Base-by-base conservation (phyloP, 2,113 vertebrate genomes). In the Coregonus clupeaformis region DNA sequence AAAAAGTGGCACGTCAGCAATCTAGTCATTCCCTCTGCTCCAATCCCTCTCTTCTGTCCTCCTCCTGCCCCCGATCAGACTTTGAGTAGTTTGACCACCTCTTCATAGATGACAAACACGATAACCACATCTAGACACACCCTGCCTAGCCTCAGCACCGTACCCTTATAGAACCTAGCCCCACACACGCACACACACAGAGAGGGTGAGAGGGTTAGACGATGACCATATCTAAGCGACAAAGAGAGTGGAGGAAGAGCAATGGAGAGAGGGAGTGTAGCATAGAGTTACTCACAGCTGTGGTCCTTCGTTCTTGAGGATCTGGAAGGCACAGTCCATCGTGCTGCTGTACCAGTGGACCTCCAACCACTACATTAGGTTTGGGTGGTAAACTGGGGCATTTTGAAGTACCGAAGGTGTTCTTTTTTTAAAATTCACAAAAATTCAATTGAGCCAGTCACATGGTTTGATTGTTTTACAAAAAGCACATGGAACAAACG, bases 291-390 rank as follows among this genome's bases (percentile, higher is more conserved):
- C 94, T 91, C 87, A 95, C 94, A 93, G 94, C 69, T 91, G 88
- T 0, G 90, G 93, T 25, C 94, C 94, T 84, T 95, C 93, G 0
- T 94, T 90, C 80, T 91, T 93, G 65, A 95, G 79, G 71, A 95
- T 95, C 89, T 94, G 93, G 82, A 93, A 93, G 70, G 94, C 94
- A 82, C 94, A 95, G 77, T 95, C 93, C 65, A 92, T 30, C 4
- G 94, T 95, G 90, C 86, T 93, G 83, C 87, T 93, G 84, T 94
- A 95, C 69, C 92, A 92, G 20, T 94, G 86, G 24, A 94, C 92
- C 75, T 95, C 93, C 79, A 95, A 86, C 49, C 94, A 91, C 94
- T 94, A 62, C 25, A 73, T 14, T 9, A 36, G 36, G 36, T 7
- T 36, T 36, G 6, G 0, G 7, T 36, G 36, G 36, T 36, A 36